Base-by-base conservation (phyloP, 2,888 invertebrate genomes). In the Dastarcus helophoroides region DNA sequence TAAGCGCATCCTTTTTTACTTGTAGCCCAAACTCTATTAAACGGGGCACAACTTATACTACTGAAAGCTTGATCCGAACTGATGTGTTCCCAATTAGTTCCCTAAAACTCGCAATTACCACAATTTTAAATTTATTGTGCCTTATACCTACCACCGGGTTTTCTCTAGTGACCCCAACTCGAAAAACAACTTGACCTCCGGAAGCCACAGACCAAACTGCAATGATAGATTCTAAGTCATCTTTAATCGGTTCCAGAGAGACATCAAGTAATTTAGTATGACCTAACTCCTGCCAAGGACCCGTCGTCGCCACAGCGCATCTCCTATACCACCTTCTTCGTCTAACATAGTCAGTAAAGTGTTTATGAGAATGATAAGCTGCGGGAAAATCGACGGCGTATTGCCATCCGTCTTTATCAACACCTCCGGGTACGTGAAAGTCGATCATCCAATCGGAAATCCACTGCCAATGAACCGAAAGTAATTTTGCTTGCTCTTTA, bases 361-460 rank as follows among this genome's bases (percentile, higher is more conserved):
- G 71, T 61, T 88, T 89, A 46, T 79, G 75, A 0, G 79, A 79
- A 52, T 89, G 90, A 58, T 86, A 91, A 6, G 77, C 74, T 2
- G 84, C 76, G 2, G 90, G 88, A 54, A 93, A 91, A 62, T 91
- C 90, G 2, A 85, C 79, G 1, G 91, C 90, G 60, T 91, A 93
- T 54, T 93, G 93, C 93, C 93, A 93, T 2, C 93, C 93, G 42
- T 90, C 86, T 35, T 73, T 71, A 58, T 93, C 91, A 1, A 85
- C 86, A 2, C 90, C 91, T 2, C 88, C 89, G 1, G 85, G 81
- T 5, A 84, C 80, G 52, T 82, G 81, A 54, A 82, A 90, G 61
- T 93, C 93, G n/a, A 90, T 71, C 57, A 80, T 73, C 93, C 93
- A 93, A 54, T 91, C 91, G 1, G 85, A 81, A 37, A 79, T 69